Base-by-base conservation (phyloP, 2,888 invertebrate genomes). In the Notodonta dromedarius region DNA sequence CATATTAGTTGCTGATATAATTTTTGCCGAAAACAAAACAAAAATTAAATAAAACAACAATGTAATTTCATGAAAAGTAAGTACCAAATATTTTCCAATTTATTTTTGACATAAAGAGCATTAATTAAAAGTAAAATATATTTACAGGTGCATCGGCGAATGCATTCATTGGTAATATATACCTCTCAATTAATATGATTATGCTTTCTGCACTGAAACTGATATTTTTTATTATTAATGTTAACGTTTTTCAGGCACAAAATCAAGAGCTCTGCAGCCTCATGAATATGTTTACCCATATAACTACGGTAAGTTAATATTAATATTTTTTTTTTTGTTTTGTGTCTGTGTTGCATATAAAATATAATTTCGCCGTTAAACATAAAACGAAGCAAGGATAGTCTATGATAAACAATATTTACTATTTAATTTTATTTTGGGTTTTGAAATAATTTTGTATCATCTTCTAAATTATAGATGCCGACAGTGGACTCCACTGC, bases 261-360 rank as follows among this genome's bases (percentile, higher is more conserved):
- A 70, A 35, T 78, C 84, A 54, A 83, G 83, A 68, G n/a, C 73
- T 32, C 77, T 89, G 63, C 72, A 71, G 16, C 63, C 68, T 7
- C 62, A 76, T 55, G 83, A 86, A 67, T 82, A 79, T 58, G 70
- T 88, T 51, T 70, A 74, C 57, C 82, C 84, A 42, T 67, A 80
- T 52, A 74, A 74, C 59, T 74, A 78, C 48, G 89, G 88, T 88
- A 70, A 78, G 74, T 65, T 13, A 24, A 24, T 24, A 24, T 24
- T 12, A 52, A 55, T 55, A 39, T 8, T 9, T n/a, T 3, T 14
- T 14, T 12, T 5, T 48, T 42, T 42, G 8, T 42, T 11, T 11
- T 1, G 12, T 11, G 2, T 40, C 40, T 40, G 5, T 40, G 9
- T 9, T 24, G 24, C 2, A 24, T 24, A 24, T 24, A 24, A 24